These are phyloP conservation scores for Borostomias antarcticus DNA, from an alignment of 2,797 vertebrate species.

Conservation along the genomic window DNA sequence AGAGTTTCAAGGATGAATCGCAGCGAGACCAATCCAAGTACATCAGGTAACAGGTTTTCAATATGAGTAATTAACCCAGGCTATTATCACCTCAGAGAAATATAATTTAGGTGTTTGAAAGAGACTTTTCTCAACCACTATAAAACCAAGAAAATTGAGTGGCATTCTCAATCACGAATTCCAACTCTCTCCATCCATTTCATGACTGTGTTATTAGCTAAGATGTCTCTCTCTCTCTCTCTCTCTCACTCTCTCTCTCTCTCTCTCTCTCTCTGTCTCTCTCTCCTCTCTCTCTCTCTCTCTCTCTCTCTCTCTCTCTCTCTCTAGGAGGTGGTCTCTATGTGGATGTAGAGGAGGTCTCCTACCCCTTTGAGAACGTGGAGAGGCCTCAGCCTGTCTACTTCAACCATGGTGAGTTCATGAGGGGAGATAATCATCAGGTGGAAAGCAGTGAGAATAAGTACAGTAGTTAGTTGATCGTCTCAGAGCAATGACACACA, in stretches of 20 bases:
- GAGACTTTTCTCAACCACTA: neutral
- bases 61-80: conserved; percentile 38
- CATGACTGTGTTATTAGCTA: neutral
- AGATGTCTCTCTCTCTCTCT: neutral
- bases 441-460: too few species aligned
- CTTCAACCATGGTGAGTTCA: conserved; percentile 68
- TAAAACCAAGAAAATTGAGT: neutral
- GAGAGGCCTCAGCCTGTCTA: conserved; percentile 69
- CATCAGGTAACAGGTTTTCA: too few species aligned
- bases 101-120: too few species aligned
- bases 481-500: too few species aligned
- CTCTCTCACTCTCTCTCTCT: neutral
- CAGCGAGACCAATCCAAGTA: conserved; percentile 34
- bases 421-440: conserved; percentile 73
- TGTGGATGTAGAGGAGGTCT: conserved; percentile 78
- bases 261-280: neutral
- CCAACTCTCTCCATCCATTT: neutral
- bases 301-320: neutral
- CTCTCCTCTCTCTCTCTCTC: neutral
- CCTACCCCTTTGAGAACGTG: conserved; percentile 76
- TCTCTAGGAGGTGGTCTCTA: conserved; percentile 68
- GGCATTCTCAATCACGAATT: neutral
- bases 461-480: too few species aligned
- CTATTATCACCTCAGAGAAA: too few species aligned
- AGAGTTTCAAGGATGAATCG: conserved; percentile 54